phyloP scores from a whole-genome alignment of 2,888 invertebrate species.

The Deroplatys truncata region DNA sequence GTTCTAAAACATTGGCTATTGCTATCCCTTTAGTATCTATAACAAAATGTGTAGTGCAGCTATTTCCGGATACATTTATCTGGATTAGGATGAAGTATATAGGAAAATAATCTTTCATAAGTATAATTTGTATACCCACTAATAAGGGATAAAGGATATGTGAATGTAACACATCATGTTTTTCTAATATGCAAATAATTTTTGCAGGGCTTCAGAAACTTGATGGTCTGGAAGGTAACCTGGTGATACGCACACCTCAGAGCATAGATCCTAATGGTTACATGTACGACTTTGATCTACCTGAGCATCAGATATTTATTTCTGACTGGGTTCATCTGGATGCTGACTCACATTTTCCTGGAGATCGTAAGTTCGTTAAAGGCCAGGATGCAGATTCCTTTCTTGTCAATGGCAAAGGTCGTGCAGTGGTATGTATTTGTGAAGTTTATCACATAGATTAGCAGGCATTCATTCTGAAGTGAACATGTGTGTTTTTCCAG shows the following conservation, averaged over 20 bases:
- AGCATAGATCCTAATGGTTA: conserved; percentile 34
- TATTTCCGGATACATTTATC: too few species aligned
- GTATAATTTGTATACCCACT: too few species aligned
- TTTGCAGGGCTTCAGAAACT: conserved; percentile 40
- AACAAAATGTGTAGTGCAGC: too few species aligned
- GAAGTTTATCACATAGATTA: too few species aligned
- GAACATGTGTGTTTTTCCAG: neutral
- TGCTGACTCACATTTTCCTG: conserved; percentile 38
- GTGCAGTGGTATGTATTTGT: conserved; percentile 28
- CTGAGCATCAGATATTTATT: conserved; percentile 44
- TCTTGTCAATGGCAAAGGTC: conserved; percentile 30
- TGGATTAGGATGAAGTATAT: too few species aligned
- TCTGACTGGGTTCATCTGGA: conserved; percentile 43
- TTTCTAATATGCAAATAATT: too few species aligned
- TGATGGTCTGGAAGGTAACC: conserved; percentile 42
- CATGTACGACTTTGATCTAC: conserved; percentile 44
- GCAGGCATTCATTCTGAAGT: neutral
- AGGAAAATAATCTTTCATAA: too few species aligned
- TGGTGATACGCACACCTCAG: conserved; percentile 39
- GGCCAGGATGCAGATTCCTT: conserved; percentile 37
- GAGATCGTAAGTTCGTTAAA: conserved; percentile 28
- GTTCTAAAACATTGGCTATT: too few species aligned
- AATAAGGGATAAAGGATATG: too few species aligned
- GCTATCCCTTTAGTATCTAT: too few species aligned
- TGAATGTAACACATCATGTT: too few species aligned